A percentile compares a stretch with the other conserved stretches of the same genome.
These are phyloP conservation scores for Megaceryle torquata DNA, from an alignment of 2,113 vertebrate genomes.

Conservation along the genomic window DNA sequence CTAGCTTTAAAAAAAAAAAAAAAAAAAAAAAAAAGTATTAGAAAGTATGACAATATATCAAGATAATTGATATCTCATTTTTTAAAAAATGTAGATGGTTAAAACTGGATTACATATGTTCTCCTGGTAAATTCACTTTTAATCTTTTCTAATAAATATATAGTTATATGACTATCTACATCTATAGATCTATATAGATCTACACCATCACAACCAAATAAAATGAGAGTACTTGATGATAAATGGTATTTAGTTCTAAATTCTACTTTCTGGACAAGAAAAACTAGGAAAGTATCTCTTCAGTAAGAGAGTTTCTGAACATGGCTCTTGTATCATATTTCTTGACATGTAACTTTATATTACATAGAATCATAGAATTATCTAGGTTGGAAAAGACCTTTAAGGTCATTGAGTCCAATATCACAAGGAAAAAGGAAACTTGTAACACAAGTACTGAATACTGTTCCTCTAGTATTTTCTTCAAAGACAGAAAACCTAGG, in stretches of 20 bases:
- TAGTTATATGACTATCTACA: not conserved
- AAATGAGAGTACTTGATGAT: not conserved
- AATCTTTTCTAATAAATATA: not conserved
- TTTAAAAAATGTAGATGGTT: rapidly evolving
- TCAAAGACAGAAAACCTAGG: not conserved
- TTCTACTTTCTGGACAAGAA: not conserved
- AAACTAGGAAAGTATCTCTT: not conserved
- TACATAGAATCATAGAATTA: no score
- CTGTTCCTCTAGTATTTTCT: not conserved
- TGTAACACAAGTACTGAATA: not conserved
- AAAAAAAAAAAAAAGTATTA: no score
- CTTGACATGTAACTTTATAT: not conserved
- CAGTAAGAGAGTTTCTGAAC: not conserved
- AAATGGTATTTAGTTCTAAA: not conserved
- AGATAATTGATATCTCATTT: not conserved
- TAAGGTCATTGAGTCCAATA: no score
- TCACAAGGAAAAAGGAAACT: not conserved
- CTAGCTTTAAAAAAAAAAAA: not conserved
- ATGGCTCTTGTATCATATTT: not conserved
- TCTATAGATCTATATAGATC: not conserved
- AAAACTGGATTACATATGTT: not conserved
- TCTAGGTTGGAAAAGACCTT: no score
- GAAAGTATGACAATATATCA: not conserved
- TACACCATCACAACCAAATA: not conserved
- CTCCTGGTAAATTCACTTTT: not conserved